A percentile compares a stretch with the other conserved stretches of the same genome.
These are phyloP conservation scores for Ostrea denselamellosa DNA, from an alignment of 1,140 invertebrate species.

Conservation along the genomic window DNA sequence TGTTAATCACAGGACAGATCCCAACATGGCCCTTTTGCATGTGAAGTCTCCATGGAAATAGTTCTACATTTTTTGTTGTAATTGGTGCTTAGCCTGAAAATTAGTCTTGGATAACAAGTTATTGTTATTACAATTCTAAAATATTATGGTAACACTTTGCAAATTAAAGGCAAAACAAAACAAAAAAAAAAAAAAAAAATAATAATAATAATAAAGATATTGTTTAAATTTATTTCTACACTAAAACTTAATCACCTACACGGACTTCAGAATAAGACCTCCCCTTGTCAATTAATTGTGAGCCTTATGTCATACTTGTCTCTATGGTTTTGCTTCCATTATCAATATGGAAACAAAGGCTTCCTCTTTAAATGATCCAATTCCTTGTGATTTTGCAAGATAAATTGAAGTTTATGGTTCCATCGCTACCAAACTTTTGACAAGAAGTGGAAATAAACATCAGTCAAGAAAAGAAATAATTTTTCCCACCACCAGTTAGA, in stretches of 20 bases:
- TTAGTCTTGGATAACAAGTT: not conserved
- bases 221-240: too few species aligned
- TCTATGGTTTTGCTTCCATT: not conserved
- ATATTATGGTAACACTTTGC: not conserved
- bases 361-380: conserved; percentile 2
- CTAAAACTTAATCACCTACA: not conserved
- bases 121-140: not conserved
- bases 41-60: conserved; percentile 16
- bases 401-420: conserved; percentile 13
- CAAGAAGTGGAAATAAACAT: conserved; percentile 21
- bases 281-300: not conserved
- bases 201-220: too few species aligned
- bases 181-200: too few species aligned
- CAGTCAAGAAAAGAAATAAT: conserved; percentile 1
- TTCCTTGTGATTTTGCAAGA: not conserved
- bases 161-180: not conserved
- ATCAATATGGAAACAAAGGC: conserved; percentile 20
- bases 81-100: not conserved
- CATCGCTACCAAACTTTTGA: not conserved
- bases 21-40: conserved; percentile 23
- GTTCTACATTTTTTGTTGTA: not conserved
- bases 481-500: conserved; percentile 24
- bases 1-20: not conserved
- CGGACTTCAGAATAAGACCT: not conserved
- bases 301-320: not conserved